Percentiles rank a stretch among this genome's conserved stretches.
phyloP scores from a whole-genome alignment of 2,888 invertebrate species.

The Danaus chrysippus region DNA sequence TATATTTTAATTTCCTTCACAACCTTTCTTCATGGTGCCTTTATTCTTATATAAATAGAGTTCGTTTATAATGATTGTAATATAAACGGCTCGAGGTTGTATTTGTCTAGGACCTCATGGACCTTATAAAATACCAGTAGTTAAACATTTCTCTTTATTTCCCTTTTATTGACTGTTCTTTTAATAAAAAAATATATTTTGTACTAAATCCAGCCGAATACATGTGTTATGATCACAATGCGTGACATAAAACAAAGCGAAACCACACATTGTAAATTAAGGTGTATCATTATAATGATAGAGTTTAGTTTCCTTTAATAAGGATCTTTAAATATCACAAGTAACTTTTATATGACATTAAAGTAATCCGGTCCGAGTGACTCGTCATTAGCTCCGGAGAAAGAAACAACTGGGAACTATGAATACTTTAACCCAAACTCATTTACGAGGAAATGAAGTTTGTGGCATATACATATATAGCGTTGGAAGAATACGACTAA shows the following conservation, averaged over 20 bases:
- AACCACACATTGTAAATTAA: too few species aligned
- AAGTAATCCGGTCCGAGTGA: background rate
- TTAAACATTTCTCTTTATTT: too few species aligned
- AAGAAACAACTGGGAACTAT: background rate
- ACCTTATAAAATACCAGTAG: background rate
- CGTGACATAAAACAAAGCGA: too few species aligned
- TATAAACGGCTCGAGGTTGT: background rate
- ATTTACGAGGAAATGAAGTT: background rate
- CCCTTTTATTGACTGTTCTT: too few species aligned
- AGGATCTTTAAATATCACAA: too few species aligned
- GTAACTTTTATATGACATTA: background rate
- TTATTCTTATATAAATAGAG: constrained; percentile 8
- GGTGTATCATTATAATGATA: too few species aligned
- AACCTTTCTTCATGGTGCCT: constrained; percentile 4
- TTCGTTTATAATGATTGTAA: background rate
- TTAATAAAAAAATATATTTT: too few species aligned
- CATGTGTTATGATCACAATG: too few species aligned
- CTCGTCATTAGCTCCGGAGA: background rate
- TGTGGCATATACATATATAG: background rate
- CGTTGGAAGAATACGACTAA: background rate
- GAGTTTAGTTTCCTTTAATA: too few species aligned
- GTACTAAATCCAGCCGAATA: too few species aligned
- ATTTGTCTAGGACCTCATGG: background rate
- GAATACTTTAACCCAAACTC: background rate
- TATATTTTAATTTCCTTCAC: constrained; percentile 32